These are phyloP conservation scores for Neoscelio sp. DNA, from an alignment of 2,888 invertebrate species.

Conservation along the genomic window DNA sequence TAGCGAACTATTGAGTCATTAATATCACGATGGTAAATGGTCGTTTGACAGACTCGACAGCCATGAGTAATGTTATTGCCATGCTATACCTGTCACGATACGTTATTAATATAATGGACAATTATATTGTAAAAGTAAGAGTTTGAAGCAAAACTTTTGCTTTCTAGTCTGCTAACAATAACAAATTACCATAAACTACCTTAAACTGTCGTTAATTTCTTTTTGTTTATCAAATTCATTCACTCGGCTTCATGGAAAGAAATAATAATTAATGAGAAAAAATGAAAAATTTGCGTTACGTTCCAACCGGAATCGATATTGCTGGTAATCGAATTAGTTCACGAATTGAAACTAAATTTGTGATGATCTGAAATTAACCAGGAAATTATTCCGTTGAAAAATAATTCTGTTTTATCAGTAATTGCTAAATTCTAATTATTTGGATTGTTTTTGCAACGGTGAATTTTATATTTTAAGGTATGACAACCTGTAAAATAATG, in stretches of 20 bases:
- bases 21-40: constrained; percentile 8
- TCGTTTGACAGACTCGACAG: constrained; percentile 20
- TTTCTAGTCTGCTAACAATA: constrained; percentile 1
- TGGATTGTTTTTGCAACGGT: too few relatives aligned
- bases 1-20: constrained; percentile 4
- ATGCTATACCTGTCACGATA: constrained; percentile 4
- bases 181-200: constrained; percentile 5
- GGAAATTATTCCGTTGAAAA: neutral
- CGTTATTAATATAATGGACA: constrained; percentile 24
- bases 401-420: neutral
- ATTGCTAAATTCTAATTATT: too few relatives aligned
- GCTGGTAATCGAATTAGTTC: neutral
- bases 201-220: constrained; percentile 4
- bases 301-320: neutral
- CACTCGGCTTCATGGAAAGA: neutral
- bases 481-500: too few relatives aligned
- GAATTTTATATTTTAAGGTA: too few relatives aligned
- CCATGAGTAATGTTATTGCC: constrained; percentile 29
- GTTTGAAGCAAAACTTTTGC: neutral
- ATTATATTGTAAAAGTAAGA: neutral
- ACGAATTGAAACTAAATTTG: too few relatives aligned
- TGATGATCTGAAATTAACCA: neutral
- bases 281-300: neutral
- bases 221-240: neutral
- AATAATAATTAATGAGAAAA: constrained; percentile 6